Conservation (phyloP, 2,113 vertebrate species). For the Condylura cristata region DNA sequence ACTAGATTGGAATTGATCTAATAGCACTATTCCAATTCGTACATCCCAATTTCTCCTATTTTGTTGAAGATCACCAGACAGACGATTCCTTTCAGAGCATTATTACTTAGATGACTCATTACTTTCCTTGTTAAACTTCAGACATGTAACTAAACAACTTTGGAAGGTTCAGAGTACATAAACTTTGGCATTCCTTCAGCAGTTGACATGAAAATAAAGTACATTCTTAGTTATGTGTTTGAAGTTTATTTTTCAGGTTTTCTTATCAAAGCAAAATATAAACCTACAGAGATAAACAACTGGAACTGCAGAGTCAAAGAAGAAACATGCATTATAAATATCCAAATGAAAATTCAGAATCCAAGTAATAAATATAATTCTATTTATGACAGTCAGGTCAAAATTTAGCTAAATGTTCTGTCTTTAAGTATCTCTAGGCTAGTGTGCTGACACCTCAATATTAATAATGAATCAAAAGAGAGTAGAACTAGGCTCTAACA, state of each 20-base stretch:
- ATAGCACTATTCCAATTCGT: neutral
- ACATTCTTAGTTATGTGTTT: neutral
- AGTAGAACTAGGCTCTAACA: no score
- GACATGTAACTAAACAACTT: neutral
- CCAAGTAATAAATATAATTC: neutral
- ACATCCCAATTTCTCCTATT: neutral
- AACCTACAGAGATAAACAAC: neutral
- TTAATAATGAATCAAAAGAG: neutral
- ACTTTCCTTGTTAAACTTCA: conserved; percentile 40
- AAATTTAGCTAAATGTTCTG: neutral
- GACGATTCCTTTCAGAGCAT: neutral
- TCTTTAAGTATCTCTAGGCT: neutral
- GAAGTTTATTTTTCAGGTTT: neutral
- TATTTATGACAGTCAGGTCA: neutral
- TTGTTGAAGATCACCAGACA: neutral
- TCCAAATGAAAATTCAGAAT: conserved; percentile 11
- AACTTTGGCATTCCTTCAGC: neutral
- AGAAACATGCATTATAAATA: neutral
- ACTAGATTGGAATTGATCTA: neutral
- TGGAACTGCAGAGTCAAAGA: neutral
- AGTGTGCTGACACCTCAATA: neutral
- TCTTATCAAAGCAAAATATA: neutral
- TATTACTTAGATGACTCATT: neutral
- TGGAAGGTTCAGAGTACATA: neutral
- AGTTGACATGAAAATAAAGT: neutral